phyloP scores from a whole-genome alignment of 2,888 invertebrate species.

The Eubasilissa splendida region DNA sequence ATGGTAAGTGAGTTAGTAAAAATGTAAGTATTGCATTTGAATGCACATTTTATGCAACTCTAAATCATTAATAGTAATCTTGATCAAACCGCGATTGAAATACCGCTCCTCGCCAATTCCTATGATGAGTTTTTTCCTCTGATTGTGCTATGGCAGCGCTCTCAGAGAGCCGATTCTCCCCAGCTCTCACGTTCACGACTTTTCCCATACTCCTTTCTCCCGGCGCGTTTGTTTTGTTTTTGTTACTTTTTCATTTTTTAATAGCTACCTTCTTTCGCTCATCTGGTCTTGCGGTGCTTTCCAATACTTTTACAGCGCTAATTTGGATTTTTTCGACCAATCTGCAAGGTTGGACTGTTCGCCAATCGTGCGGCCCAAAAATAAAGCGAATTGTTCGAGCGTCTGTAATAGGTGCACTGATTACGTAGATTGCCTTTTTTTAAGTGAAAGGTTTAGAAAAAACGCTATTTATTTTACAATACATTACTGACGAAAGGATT shows the following conservation, averaged over 20 bases:
- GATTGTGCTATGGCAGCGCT: neutral
- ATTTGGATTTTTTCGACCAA: neutral
- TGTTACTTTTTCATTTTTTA: slow-evolving; percentile 12
- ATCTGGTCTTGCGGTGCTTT: slow-evolving; percentile 1
- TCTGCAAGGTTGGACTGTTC: neutral
- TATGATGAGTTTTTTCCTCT: slow-evolving; percentile 2
- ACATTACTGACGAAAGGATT: neutral
- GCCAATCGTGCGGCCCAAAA: too few species aligned
- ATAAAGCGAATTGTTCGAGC: too few species aligned
- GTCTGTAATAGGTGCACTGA: too few species aligned
- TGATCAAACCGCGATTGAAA: too few species aligned
- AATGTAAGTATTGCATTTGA: too few species aligned
- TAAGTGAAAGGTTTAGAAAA: neutral
- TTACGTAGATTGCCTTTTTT: neutral
- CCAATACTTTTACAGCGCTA: neutral
- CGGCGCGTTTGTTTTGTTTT: slow-evolving; percentile 17
- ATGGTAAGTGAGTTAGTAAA: too few species aligned
- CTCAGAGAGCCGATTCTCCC: neutral
- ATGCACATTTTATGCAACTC: too few species aligned
- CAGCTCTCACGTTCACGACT: slow-evolving; percentile 11
- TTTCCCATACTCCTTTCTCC: slow-evolving; percentile 31
- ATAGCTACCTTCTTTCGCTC: slow-evolving; percentile 7
- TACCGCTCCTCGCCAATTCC: neutral
- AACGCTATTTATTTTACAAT: neutral
- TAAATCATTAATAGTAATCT: too few species aligned